phyloP scores from a whole-genome alignment of 1,140 invertebrate species.

The Frieseomelitta varia region DNA sequence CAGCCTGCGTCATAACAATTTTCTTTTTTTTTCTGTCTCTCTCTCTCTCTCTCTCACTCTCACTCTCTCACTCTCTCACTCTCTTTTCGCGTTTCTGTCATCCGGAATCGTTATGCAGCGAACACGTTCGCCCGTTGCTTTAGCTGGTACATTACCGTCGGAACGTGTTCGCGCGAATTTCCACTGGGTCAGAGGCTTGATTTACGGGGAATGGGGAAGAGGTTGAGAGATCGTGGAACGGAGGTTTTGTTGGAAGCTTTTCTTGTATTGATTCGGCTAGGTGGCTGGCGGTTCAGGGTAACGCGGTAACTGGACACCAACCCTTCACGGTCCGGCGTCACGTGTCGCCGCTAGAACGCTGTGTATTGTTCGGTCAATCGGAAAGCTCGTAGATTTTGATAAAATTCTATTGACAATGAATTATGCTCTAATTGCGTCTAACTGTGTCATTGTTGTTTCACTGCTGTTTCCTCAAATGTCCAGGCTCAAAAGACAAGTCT shows the following conservation, averaged over 20 bases:
- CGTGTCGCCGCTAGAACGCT: not conserved
- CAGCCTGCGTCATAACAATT: slow-evolving; percentile 84
- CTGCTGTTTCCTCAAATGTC: too few relatives aligned
- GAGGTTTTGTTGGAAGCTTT: not conserved
- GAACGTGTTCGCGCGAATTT: not conserved
- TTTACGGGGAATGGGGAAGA: not conserved
- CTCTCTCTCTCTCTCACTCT: not conserved
- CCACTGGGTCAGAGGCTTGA: not conserved
- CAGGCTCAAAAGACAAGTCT: too few relatives aligned
- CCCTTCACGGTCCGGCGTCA: slow-evolving; percentile 17
- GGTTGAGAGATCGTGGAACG: not conserved
- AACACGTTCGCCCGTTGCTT: not conserved
- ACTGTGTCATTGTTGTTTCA: not conserved
- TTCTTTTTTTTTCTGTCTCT: not conserved
- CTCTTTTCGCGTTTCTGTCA: not conserved
- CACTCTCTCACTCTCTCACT: not conserved
- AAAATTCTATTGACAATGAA: not conserved
- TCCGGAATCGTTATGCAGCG: slow-evolving; percentile 12
- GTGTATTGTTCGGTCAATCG: not conserved
- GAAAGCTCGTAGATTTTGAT: not conserved
- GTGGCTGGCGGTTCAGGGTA: not conserved
- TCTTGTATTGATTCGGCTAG: slow-evolving; percentile 40
- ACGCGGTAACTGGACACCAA: not conserved
- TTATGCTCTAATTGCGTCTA: not conserved
- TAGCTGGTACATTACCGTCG: too few relatives aligned